phyloP scores from a whole-genome alignment of 2,797 vertebrate species.

The Galaxias olidus region DNA sequence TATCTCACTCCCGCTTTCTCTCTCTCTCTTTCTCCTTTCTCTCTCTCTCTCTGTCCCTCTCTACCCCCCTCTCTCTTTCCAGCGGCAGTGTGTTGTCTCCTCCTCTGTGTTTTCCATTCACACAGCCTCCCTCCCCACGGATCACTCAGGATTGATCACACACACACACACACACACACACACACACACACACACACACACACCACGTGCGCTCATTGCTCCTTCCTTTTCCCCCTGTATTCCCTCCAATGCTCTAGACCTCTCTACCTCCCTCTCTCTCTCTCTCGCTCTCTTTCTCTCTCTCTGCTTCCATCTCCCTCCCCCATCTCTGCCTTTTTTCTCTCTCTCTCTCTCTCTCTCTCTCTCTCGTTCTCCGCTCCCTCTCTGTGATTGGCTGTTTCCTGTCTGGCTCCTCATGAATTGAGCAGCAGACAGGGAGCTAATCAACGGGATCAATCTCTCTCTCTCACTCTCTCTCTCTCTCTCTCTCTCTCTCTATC shows the following conservation, averaged over 20 bases:
- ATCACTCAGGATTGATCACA: slow-evolving; percentile 47
- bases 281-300: background rate
- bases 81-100: slow-evolving; percentile 45
- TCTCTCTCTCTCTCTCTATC: slow-evolving; percentile 21
- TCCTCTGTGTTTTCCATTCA: slow-evolving; percentile 27
- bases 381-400: slow-evolving; percentile 7
- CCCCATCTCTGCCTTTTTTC: background rate
- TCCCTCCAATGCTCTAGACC: background rate
- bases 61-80: slow-evolving; percentile 25
- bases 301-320: background rate
- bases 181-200: background rate
- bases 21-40: background rate
- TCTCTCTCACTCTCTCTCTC: slow-evolving; percentile 33
- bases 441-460: slow-evolving; percentile 51
- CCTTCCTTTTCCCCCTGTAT: background rate
- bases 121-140: slow-evolving; percentile 25
- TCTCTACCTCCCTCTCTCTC: slow-evolving; percentile 15
- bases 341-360: slow-evolving; percentile 3
- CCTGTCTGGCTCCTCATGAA: slow-evolving; percentile 68
- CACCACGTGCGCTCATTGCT: too few relatives aligned
- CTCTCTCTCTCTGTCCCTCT: slow-evolving; percentile 16
- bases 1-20: slow-evolving; percentile 3
- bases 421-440: slow-evolving; percentile 58
- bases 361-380: slow-evolving; percentile 2
- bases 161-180: background rate